Base-by-base conservation (phyloP, 1,140 invertebrate species). In the Elymnias hypermnestra region DNA sequence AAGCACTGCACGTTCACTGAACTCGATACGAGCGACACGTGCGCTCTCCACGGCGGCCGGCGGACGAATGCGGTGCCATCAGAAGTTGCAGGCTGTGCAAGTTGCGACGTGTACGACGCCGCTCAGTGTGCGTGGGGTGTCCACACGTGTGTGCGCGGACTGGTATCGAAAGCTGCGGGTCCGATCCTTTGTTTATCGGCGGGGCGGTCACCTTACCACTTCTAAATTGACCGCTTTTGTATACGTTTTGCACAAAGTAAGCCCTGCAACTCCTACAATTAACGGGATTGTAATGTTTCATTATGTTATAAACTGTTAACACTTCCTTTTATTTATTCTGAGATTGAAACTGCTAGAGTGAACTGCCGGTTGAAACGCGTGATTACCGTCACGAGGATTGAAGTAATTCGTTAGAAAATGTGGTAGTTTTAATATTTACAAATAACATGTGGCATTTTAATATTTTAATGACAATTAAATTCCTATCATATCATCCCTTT, bases 1-100 rank as follows among this genome's bases (percentile, higher is more conserved):
- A 65, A 57, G 63, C 75, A 79, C 75, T 63, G 73, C 75, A 69
- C 63, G 63, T 72, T 72, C 75, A 77, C 75, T 70, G 46, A 69
- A 74, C 66, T 60, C 53, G 52, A 62, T 41, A 53, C 55, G 55
- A 48, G 51, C 69, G 66, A 54, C 57, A 69, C 77, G 65, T 70
- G 39, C 76, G 58, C 71, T 58, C 63, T 14, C 41, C 40, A 46
- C 63, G 56, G 35, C 67, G 66, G 64, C 44, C 54, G 64, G 65
- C 68, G 62, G 57, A 67, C 72, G 71, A 83, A 73, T 83, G 75
- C 47, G 52, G 39, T 35, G 51, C 51, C 53, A 54, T 49, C 53
- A 60, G 55, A 56, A 58, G 53, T 52, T 61, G 60, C 59, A 60
- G 63, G 53, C 62, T 72, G 60, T 72, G 65, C 72, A 73, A 67